Base-by-base conservation (phyloP, 2,113 vertebrate genomes). In the Psephotus haematonotus region DNA sequence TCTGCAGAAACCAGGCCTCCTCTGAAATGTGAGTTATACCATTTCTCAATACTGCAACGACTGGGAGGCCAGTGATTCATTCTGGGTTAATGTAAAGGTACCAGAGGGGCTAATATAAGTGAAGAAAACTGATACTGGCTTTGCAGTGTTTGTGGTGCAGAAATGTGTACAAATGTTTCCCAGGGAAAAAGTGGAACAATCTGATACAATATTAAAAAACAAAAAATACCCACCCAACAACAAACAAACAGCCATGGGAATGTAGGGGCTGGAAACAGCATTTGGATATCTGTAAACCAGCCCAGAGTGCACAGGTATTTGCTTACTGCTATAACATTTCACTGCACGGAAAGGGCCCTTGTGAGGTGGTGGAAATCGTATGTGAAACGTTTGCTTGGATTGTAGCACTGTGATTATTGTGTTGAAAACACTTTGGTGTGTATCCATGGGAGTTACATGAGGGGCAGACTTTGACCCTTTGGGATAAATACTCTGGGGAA, bases 91-190 rank as follows among this genome's bases (percentile, higher is more conserved):
- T 79, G 86, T 87, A 87, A 96, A 92, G 77, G 86, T 82, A 96
- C 96, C 81, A 3, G 88, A 87, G 92, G 83, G 96, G 95, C 86
- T 96, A 89, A 93, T 94, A 92, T 14, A 85, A 47, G 79, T 74
- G 47, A 62, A 82, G 91, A 93, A 95, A 96, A 93, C 53, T 92
- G 92, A 94, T 94, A 57, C 90, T 84, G 92, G 77, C 63, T 91
- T 78, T 88, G 55, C 93, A 92, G 82, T 78, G 83, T 86, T 90
- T 92, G 86, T 82, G 83, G 44, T 69, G 76, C 69, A 94, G 88
- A 81, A 96, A 88, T 6, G 28, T 17, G 74, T 91, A 85, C 72
- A 72, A 81, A 67, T 68, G 55, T 81, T 96, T 96, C 88, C 85
- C 68, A 95, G 92, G 72, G 90, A 93, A 92, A 82, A 57, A 92